Conservation (phyloP, 2,888 invertebrate species). For the Aradus depressus region DNA sequence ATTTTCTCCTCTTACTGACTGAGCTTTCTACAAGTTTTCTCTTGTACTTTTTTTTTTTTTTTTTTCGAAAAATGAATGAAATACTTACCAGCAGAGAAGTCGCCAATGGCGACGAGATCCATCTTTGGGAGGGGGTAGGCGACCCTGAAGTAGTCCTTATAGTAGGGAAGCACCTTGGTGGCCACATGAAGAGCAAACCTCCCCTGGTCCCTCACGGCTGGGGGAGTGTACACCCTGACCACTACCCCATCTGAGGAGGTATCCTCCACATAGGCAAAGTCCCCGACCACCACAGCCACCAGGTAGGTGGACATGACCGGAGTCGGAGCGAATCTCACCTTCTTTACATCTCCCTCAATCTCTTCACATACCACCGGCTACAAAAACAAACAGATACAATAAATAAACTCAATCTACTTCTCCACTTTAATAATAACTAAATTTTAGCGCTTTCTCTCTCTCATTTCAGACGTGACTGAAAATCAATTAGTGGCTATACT, state of each 20-base stretch:
- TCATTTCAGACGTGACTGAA: no score
- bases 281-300: slow-evolving; percentile 86
- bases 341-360: slow-evolving; percentile 36
- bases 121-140: slow-evolving; percentile 93
- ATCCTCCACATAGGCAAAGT: slow-evolving; percentile 86
- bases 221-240: slow-evolving; percentile 74
- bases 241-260: slow-evolving; percentile 69
- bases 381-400: slow-evolving; percentile 26
- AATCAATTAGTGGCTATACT: no score
- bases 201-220: slow-evolving; percentile 85
- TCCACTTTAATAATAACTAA: no score
- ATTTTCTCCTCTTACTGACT: no score
- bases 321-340: slow-evolving; percentile 65
- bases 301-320: slow-evolving; percentile 94
- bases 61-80: background rate
- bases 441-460: no score
- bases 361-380: slow-evolving; percentile 37
- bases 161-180: slow-evolving; percentile 83
- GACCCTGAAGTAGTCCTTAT: slow-evolving; percentile 88
- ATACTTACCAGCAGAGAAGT: slow-evolving; percentile 66
- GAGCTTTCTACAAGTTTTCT: no score
- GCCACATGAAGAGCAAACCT: slow-evolving; percentile 84
- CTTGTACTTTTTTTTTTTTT: no score
- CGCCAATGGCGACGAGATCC: slow-evolving; percentile 91
- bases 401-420: no score